Evolutionary conservation across 2,888 invertebrate species (phyloP), one percentile per base, ranked within the genome.

Genomic region (Thereva nobilitata): DNA sequence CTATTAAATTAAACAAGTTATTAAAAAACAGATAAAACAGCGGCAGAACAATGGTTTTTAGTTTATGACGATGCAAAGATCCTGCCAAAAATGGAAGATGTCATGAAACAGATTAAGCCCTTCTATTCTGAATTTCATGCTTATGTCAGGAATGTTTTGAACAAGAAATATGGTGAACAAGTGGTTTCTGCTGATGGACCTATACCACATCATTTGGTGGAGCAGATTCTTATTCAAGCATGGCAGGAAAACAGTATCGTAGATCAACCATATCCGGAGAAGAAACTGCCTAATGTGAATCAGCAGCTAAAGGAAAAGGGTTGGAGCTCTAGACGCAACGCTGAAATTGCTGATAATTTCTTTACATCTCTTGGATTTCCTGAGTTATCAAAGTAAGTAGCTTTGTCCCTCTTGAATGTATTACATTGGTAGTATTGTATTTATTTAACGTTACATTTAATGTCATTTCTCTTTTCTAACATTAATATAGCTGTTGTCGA

Each of bases 81-180:
- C 68, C 66, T 79, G 0, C 67, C 72, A 47, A 78, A 78, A 69
- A 78, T 79, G 78, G 74, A 77, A 64, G 71, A 73, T n/a, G 78
- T 78, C 0, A 78, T 91, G 86, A 84, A 86, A 73, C 87, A 91
- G 75, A 82, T 95, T 66, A 88, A 87, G 75, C 95, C 95, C 0
- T 79, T 95, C 1, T 95, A 95, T 76, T 81, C 88, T 63, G 88
- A 93, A 75, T 80, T 95, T 12, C 94, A 95, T 76, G 92, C 91
- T 0, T 94, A 92, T 73, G 87, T 93, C 4, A 83, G 93, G 69
- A 84, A 86, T 72, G 86, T 87, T 63, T 82, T 93, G 9, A 82
- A 86, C 7, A 82, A 86, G 72, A 83, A 85, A 71, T 93, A 93
- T 75, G 91, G 91, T 2, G 82, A 84, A 3, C 78, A 87, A 0